Percentiles rank a stretch among this genome's conserved stretches.
These are phyloP conservation scores for Rhagonycha lutea DNA, from an alignment of 2,888 invertebrate species.

Conservation along the genomic window DNA sequence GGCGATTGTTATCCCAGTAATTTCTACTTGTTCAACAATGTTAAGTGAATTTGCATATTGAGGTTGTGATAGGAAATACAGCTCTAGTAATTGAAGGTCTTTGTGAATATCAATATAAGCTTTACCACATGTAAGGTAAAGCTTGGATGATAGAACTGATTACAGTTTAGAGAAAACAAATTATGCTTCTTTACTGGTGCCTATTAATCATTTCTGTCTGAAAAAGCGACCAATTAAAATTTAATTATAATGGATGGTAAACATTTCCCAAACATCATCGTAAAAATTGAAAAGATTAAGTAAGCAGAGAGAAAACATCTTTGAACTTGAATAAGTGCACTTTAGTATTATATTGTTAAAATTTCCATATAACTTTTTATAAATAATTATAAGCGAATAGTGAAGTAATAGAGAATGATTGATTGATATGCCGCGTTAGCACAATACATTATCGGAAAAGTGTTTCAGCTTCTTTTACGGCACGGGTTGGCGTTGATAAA, in stretches of 20 bases:
- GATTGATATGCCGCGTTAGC: slow-evolving; percentile 18
- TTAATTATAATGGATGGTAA: slow-evolving; percentile 2
- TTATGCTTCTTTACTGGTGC: slow-evolving; percentile 1
- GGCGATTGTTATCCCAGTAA: slow-evolving; percentile 14
- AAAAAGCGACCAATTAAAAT: slow-evolving; percentile 7
- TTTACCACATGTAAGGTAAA: slow-evolving; percentile 1
- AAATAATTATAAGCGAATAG: slow-evolving; percentile 16
- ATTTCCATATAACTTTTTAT: not conserved
- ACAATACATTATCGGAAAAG: slow-evolving; percentile 16
- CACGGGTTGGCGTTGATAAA: slow-evolving; percentile 38
- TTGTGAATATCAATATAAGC: slow-evolving; percentile 17
- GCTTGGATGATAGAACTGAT: slow-evolving; percentile 16
- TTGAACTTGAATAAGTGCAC: slow-evolving; percentile 8
- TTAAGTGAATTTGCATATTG: slow-evolving; percentile 31
- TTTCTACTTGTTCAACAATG: slow-evolving; percentile 20
- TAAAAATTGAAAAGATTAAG: not conserved
- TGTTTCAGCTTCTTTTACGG: slow-evolving; percentile 16
- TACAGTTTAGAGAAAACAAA: slow-evolving; percentile 5
- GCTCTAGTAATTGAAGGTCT: slow-evolving; percentile 30
- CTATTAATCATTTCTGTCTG: slow-evolving; percentile 8
- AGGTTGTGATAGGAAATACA: slow-evolving; percentile 28
- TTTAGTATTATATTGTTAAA: not conserved
- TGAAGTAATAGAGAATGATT: slow-evolving; percentile 13
- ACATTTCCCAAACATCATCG: not conserved
- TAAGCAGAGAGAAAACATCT: not conserved